Conservation (phyloP, 2,113 vertebrate species). For the Helogale parvula region DNA sequence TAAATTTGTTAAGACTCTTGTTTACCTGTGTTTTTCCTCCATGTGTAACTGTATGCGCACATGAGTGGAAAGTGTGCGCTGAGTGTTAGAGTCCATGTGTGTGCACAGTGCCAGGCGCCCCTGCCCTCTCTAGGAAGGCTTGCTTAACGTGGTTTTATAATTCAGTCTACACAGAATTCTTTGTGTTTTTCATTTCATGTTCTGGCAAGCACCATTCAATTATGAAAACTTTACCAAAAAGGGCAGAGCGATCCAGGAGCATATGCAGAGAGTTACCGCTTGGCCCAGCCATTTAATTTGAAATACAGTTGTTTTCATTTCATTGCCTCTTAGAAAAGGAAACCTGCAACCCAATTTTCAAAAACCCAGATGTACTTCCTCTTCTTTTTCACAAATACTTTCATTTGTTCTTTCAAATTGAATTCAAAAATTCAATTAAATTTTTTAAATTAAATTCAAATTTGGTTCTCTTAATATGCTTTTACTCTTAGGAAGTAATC, state of each 20-base stretch:
- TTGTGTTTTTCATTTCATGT: background rate
- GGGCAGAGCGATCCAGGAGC: background rate
- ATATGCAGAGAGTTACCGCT: background rate
- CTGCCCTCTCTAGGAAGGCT: background rate
- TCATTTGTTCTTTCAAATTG: background rate
- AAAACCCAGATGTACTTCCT: background rate
- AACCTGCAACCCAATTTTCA: background rate
- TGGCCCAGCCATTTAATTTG: background rate
- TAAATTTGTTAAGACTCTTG: background rate
- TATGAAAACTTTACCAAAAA: constrained; percentile 23
- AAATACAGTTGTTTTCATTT: constrained; percentile 14
- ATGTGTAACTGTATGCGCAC: background rate
- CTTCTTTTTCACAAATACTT: background rate
- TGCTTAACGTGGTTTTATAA: background rate
- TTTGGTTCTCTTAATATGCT: background rate
- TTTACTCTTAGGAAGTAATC: background rate
- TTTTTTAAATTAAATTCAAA: background rate
- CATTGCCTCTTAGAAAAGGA: background rate
- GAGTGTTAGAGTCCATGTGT: background rate
- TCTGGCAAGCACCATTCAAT: background rate
- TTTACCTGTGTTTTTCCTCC: background rate
- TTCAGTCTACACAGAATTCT: background rate
- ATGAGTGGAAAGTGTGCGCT: background rate
- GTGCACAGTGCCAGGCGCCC: background rate
- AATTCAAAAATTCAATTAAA: constrained; percentile 14